Percentiles rank a stretch among this genome's conserved stretches.
These are phyloP conservation scores for Agrotis ipsilon DNA, from an alignment of 2,888 invertebrate species.

Conservation along the genomic window DNA sequence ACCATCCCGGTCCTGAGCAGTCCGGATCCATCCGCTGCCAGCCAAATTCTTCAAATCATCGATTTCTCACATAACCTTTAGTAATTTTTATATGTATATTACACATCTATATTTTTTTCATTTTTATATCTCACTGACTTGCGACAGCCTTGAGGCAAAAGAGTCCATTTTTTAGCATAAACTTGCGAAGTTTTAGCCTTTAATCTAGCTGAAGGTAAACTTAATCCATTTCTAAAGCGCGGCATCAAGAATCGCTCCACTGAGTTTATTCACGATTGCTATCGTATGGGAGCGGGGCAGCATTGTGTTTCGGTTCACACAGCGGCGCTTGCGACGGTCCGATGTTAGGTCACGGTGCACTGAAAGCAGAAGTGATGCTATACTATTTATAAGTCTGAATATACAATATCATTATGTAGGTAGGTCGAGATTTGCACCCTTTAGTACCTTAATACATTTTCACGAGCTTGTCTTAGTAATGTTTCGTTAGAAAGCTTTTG, in stretches of 20 bases:
- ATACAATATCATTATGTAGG: no score
- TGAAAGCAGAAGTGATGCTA: constrained; percentile 32
- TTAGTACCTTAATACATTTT: no score
- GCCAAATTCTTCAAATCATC: no score
- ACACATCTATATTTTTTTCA: no score
- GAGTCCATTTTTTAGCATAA: constrained; percentile 33
- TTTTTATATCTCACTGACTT: neutral
- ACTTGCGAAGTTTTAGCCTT: constrained; percentile 37
- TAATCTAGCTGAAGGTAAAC: constrained; percentile 59
- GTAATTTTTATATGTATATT: neutral
- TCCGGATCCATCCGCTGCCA: no score
- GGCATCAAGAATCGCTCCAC: constrained; percentile 75
- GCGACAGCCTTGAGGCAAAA: constrained; percentile 7
- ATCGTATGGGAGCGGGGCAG: constrained; percentile 75
- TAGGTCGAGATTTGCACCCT: no score
- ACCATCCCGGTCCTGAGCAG: no score
- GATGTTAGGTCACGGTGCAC: constrained; percentile 18
- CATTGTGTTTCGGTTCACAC: constrained; percentile 76
- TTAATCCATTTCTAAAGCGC: constrained; percentile 78
- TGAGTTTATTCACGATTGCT: constrained; percentile 78
- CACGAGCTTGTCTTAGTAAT: no score
- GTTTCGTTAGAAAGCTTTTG: no score
- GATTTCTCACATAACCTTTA: neutral
- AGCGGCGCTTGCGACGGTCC: constrained; percentile 56
- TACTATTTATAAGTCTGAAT: neutral